Conservation (phyloP, 1,140 invertebrate genomes). For the Zelostemma sp. region DNA sequence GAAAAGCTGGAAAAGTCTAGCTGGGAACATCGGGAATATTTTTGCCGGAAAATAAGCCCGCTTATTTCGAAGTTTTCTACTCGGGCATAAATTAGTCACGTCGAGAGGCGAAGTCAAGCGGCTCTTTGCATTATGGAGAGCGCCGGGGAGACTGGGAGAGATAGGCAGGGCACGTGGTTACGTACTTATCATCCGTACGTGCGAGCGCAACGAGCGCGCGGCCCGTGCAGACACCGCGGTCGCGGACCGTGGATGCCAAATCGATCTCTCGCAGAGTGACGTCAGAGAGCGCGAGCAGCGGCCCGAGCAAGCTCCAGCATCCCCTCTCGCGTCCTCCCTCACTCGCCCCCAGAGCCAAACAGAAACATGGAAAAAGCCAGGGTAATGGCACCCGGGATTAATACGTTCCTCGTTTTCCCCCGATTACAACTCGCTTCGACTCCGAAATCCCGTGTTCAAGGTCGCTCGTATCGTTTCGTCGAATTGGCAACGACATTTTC, state of each 20-base stretch:
- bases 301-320: background rate
- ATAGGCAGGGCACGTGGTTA: constrained; percentile 33
- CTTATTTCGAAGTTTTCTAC: no score
- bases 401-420: no score
- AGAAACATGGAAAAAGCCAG: constrained; percentile 1
- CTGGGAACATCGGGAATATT: no score
- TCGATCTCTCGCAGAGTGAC: constrained; percentile 38
- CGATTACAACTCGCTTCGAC: no score
- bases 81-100: constrained; percentile 38
- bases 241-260: constrained; percentile 37
- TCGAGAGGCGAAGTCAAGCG: constrained; percentile 17
- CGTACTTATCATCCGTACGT: constrained; percentile 34
- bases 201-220: constrained; percentile 12
- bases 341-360: background rate
- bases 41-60: no score
- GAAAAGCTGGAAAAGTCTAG: no score
- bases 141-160: background rate
- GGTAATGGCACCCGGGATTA: no score
- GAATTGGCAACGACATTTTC: no score
- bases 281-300: constrained; percentile 9
- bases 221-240: constrained; percentile 11
- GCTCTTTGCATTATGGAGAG: constrained; percentile 27
- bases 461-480: no score
- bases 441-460: no score
- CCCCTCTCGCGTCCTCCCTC: background rate